These are phyloP conservation scores for Thamnaconus septentrionalis DNA, from an alignment of 2,113 vertebrate species.

Conservation along the genomic window DNA sequence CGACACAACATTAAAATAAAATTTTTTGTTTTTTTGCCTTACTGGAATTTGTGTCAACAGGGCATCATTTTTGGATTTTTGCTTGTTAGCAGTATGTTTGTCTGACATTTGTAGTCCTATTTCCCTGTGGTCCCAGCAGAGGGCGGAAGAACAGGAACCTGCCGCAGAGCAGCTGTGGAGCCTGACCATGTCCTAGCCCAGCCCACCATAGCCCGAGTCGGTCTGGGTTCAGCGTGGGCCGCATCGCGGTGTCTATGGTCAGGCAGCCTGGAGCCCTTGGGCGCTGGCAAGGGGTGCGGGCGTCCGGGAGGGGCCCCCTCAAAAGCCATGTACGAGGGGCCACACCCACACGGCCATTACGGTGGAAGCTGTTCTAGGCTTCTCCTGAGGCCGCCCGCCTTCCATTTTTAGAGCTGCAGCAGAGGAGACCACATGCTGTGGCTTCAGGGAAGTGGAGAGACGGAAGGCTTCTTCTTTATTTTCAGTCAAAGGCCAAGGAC, in stretches of 20 bases:
- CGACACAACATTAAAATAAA: no score
- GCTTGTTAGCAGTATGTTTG: no score
- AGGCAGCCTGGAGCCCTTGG: conserved; percentile 87
- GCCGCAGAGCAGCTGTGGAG: conserved; percentile 26
- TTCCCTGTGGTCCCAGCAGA: conserved; percentile 64
- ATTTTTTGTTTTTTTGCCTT: no score
- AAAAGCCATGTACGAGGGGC: conserved; percentile 82
- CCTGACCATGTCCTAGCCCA: conserved; percentile 50
- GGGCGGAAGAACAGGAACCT: conserved; percentile 67
- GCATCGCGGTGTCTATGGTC: conserved; percentile 83
- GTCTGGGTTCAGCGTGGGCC: conserved; percentile 78
- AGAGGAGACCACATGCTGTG: conserved; percentile 78
- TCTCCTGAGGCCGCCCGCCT: conserved; percentile 74
- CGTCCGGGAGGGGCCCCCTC: conserved; percentile 83
- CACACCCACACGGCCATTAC: conserved; percentile 82
- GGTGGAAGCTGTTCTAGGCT: conserved; percentile 76
- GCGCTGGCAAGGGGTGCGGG: conserved; percentile 81
- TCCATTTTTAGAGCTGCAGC: conserved; percentile 80
- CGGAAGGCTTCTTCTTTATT: conserved; percentile 78
- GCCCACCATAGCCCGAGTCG: conserved; percentile 63
- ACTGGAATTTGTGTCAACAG: no score
- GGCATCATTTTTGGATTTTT: no score
- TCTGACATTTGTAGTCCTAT: conserved; percentile 11
- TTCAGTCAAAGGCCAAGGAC: conserved; percentile 65
- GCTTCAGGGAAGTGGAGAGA: conserved; percentile 73